These are phyloP conservation scores for Epinotia bilunana DNA, from an alignment of 2,888 invertebrate species.

Conservation along the genomic window DNA sequence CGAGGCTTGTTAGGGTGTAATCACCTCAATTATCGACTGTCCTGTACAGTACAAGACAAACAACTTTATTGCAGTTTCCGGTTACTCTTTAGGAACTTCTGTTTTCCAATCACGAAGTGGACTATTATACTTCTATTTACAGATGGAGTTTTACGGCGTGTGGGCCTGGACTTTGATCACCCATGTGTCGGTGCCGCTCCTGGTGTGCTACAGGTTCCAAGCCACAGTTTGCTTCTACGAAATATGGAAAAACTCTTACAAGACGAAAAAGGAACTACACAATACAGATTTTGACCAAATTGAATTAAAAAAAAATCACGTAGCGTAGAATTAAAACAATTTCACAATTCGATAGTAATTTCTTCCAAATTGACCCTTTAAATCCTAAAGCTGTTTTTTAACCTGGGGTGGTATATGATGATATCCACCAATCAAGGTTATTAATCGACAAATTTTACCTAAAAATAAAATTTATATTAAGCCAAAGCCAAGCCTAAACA, in stretches of 20 bases:
- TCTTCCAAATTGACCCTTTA: not conserved
- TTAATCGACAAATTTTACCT: too few species aligned
- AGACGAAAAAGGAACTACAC: constrained; percentile 70
- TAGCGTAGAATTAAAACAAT: constrained; percentile 56
- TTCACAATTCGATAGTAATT: not conserved
- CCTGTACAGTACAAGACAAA: too few species aligned
- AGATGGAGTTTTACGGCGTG: constrained; percentile 87
- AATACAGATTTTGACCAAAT: constrained; percentile 62
- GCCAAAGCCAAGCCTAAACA: too few species aligned
- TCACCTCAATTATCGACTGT: too few species aligned
- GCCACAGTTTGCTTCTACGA: constrained; percentile 91
- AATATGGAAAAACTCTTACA: constrained; percentile 91
- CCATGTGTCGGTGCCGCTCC: constrained; percentile 88
- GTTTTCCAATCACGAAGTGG: too few species aligned
- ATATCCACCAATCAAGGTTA: too few species aligned
- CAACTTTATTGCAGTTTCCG: too few species aligned
- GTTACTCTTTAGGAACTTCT: too few species aligned
- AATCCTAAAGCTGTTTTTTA: too few species aligned
- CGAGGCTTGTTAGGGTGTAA: too few species aligned
- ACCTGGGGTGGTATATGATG: too few species aligned
- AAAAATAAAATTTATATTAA: too few species aligned
- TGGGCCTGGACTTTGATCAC: constrained; percentile 91
- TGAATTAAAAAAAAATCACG: constrained; percentile 74
- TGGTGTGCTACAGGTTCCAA: constrained; percentile 90
- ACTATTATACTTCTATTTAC: constrained; percentile 44